Base-by-base conservation (phyloP, 2,888 invertebrate genomes). In the Hypomecis atomaria region DNA sequence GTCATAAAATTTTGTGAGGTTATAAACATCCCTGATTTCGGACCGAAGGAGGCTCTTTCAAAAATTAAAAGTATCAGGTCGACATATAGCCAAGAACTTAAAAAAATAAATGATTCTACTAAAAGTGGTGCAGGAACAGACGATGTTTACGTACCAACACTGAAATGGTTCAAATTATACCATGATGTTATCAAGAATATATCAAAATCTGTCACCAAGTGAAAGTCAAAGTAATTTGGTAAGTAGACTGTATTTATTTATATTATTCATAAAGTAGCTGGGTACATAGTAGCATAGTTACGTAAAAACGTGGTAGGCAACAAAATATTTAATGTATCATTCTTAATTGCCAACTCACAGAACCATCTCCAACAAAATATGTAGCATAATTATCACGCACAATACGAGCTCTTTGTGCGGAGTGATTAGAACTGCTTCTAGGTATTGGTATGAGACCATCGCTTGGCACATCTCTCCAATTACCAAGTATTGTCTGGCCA, bases 291-390 rank as follows among this genome's bases (percentile, higher is more conserved):
- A 23, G 23, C 23, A 23, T 23, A 23, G 23, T 23, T 23, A 23
- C 23, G 23, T 23, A 23, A 23, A 23, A 23, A 23, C 10, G 10
- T 10, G 43, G 5, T 9, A n/a, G 10, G 10, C 10, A 10, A 43
- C 9, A n/a, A 2, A 1, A n/a, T n/a, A 43, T 43, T 43, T n/a
- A 10, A n/a, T 43, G 9, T 43, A 43, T n/a, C 43, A 43, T 43
- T 43, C 70, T 40, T 11, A 44, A 33, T 59, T 73, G 71, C 71
- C 73, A 74, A 42, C 59, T 37, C 7, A 72, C 70, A 50, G 68
- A 49, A 34, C 70, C 70, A 40, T 66, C 61, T 54, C 65, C 65
- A 10, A 67, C 69, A 66, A 72, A 72, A 63, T 70, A 71, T 45
- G 59, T 38, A 7, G 70, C 64, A 55, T 70, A 70, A 54, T 59